A percentile compares a stretch with the other conserved stretches of the same genome.
These are phyloP conservation scores for Tachystola acroxantha DNA, from an alignment of 2,888 invertebrate genomes.

Conservation along the genomic window DNA sequence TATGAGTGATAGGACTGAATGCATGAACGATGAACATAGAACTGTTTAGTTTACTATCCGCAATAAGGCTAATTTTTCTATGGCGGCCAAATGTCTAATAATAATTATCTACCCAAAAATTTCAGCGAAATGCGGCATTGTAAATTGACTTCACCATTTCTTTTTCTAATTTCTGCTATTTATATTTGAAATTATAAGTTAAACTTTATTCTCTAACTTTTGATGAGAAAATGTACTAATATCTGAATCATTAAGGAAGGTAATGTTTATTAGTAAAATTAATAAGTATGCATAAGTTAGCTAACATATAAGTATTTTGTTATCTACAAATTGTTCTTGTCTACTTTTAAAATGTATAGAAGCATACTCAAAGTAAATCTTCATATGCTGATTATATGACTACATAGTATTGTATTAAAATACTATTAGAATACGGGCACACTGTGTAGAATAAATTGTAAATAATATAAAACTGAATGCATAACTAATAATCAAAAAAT, in stretches of 20 bases:
- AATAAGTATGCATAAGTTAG: constrained; percentile 49
- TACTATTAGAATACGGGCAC: constrained; percentile 68
- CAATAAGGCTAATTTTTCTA: constrained; percentile 1
- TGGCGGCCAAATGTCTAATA: neutral
- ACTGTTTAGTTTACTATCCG: neutral
- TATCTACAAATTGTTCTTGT: constrained; percentile 52
- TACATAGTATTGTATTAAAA: constrained; percentile 54
- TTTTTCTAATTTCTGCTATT: neutral
- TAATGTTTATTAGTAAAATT: constrained; percentile 11
- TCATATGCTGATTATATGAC: constrained; percentile 62
- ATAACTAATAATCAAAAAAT: constrained; percentile 59
- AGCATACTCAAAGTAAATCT: constrained; percentile 70
- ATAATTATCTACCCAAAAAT: neutral
- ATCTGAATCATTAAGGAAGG: neutral
- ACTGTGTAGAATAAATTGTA: constrained; percentile 57
- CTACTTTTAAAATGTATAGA: constrained; percentile 66
- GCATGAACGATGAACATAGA: constrained; percentile 4
- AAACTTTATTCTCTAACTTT: neutral
- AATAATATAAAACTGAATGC: constrained; percentile 38
- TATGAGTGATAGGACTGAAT: constrained; percentile 6
- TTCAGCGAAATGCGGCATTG: neutral
- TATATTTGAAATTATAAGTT: neutral
- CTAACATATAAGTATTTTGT: constrained; percentile 41
- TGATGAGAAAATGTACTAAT: neutral
- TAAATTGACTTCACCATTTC: too few relatives aligned